Evolutionary conservation across 2,113 vertebrate genomes (phyloP).

Genomic region (Geococcyx californianus): DNA sequence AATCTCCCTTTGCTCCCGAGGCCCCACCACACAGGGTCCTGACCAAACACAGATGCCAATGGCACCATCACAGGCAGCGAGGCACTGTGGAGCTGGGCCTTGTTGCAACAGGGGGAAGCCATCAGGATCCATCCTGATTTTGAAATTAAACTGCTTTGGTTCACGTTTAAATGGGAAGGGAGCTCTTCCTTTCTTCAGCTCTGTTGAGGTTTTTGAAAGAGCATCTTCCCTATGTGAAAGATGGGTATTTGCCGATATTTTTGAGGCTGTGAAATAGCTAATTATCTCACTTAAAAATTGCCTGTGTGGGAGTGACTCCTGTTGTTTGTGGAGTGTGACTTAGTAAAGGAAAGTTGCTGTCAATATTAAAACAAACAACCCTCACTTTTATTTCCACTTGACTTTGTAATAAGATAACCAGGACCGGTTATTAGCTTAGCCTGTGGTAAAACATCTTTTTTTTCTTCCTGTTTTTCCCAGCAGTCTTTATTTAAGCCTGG

Average conservation of each 20-base stretch:
- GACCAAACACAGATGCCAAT: accelerated
- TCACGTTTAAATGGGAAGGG: not conserved
- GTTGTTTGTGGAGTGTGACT: not conserved
- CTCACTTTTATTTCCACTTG: not conserved
- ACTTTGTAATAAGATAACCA: not conserved
- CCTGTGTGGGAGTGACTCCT: not conserved
- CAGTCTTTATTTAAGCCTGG: not conserved
- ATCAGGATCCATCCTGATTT: not conserved
- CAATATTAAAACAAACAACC: not conserved
- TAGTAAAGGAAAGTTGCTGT: not conserved
- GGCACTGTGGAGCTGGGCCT: not conserved
- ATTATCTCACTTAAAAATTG: not conserved
- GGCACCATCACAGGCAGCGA: accelerated
- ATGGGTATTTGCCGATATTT: not conserved
- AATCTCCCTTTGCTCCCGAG: not conserved
- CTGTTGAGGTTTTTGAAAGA: not conserved
- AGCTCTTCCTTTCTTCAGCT: not conserved
- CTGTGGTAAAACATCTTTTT: not conserved
- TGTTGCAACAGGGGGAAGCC: not conserved
- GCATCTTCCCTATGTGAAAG: not conserved
- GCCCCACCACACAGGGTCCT: not conserved
- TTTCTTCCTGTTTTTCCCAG: not conserved
- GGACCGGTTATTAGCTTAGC: not conserved
- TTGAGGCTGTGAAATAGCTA: not conserved
- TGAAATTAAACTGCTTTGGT: not conserved